Base-by-base conservation (phyloP, 2,888 invertebrate species). In the Stenichneumon culpator region DNA sequence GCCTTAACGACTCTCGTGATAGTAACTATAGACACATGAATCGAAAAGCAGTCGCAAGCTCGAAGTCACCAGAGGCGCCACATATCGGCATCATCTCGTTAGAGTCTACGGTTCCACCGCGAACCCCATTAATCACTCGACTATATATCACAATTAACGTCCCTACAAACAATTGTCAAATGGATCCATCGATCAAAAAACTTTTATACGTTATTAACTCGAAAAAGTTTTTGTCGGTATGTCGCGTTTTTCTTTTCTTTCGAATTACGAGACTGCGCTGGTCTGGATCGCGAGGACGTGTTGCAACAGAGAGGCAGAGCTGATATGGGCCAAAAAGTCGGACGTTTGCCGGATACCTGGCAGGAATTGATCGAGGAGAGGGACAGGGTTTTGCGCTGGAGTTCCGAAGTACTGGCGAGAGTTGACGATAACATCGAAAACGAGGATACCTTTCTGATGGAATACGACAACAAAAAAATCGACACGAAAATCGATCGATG, bases 371-470 rank as follows among this genome's bases (percentile, higher is more conserved):
- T 89, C 28, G 86, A 89, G 39, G 90, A 91, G 72, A 88, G 68
- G 72, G 86, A 91, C 78, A 88, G 90, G 19, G 88, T 90, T 39
- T 52, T 92, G 11, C 89, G 88, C 25, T 91, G 90, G 90, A 92
- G 92, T 68, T 86, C 88, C 0, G 90, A 91, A 80, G 87, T 92
- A 14, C 68, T 92, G 5, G 89, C 90, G 4, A 86, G 86, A 72
- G 87, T 90, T 1, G 87, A 89, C 16, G 91, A 92, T 63, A 91
- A 90, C 28, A 80, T 91, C 52, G 84, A 78, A 3, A 84, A 86
- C 39, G 92, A 91, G 57, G 87, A 90, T 36, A 88, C 88, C 2
- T 90, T 91, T 52, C 57, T 90, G 32, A 87, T 88, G 47, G 89
- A 92, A 22, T 90, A 90, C 68, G 86, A 88, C 22, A 84, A 88